A percentile compares a stretch with the other conserved stretches of the same genome.
phyloP scores from a whole-genome alignment of 2,797 vertebrate species.

The Oryzias sinensis region DNA sequence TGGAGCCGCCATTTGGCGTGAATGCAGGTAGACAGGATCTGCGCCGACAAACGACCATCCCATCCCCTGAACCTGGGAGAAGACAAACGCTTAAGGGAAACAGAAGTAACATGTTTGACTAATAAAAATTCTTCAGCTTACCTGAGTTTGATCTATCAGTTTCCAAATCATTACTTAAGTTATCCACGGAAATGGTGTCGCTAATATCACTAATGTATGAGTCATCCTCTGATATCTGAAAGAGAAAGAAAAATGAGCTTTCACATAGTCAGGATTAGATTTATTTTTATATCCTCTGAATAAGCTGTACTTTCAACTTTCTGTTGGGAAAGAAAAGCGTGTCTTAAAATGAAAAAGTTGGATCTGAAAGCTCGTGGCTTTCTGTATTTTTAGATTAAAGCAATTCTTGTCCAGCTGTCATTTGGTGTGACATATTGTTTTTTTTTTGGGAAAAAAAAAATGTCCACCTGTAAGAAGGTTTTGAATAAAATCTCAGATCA shows the following conservation, averaged over 20 bases:
- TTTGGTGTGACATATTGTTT: constrained; percentile 20
- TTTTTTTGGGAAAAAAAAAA: background rate
- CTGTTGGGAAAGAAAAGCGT: constrained; percentile 41
- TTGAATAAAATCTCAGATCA: background rate
- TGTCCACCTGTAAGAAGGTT: constrained; percentile 1
- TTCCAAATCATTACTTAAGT: constrained; percentile 88
- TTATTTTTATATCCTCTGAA: constrained; percentile 23
- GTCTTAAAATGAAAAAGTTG: constrained; percentile 27
- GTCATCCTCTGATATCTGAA: constrained; percentile 92
- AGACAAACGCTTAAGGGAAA: background rate
- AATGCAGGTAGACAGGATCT: constrained; percentile 84
- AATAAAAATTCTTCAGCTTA: constrained; percentile 17
- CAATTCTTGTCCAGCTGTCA: constrained; percentile 65
- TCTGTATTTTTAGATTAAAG: constrained; percentile 72
- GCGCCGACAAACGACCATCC: constrained; percentile 41
- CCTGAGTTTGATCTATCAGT: constrained; percentile 74
- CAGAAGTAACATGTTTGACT: background rate
- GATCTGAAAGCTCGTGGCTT: constrained; percentile 24
- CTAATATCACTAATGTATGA: constrained; percentile 96
- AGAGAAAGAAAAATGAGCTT: constrained; percentile 40
- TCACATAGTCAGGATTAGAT: constrained; percentile 19
- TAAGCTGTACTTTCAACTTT: constrained; percentile 32
- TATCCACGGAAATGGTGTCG: constrained; percentile 95
- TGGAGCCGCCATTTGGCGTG: constrained; percentile 85
- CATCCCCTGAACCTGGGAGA: constrained; percentile 50